Percentiles rank a stretch among this genome's conserved stretches.
phyloP scores from a whole-genome alignment of 2,797 vertebrate species.

The Novumbra hubbsi region DNA sequence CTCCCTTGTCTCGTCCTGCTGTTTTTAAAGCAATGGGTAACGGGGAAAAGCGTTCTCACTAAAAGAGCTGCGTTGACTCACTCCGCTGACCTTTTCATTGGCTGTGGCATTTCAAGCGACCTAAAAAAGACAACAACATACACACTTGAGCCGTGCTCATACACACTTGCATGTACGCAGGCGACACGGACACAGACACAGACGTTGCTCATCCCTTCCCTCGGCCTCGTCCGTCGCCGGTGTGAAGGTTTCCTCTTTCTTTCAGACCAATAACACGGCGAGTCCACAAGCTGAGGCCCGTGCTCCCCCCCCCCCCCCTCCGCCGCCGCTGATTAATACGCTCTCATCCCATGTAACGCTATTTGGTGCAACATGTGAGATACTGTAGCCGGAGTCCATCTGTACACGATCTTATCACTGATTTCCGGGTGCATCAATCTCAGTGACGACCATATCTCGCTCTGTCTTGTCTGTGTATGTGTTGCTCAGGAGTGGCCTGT shows the following conservation, averaged over 20 bases:
- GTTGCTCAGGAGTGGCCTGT: constrained; percentile 92
- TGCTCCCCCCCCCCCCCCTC: too few relatives aligned
- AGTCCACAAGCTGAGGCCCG: constrained; percentile 1
- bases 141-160: not conserved
- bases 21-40: not conserved
- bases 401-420: not conserved
- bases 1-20: not conserved
- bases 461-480: constrained; percentile 4
- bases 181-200: constrained; percentile 8
- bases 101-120: constrained; percentile 27
- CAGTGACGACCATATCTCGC: not conserved
- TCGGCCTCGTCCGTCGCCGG: constrained; percentile 19
- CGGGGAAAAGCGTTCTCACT: not conserved
- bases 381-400: not conserved
- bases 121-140: not conserved
- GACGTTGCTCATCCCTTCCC: constrained; percentile 30
- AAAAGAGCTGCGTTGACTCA: constrained; percentile 71
- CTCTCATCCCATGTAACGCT: not conserved
- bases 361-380: not conserved
- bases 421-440: not conserved
- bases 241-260: constrained; percentile 10
- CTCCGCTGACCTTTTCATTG: constrained; percentile 64
- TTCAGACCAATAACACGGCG: not conserved
- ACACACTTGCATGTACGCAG: not conserved
- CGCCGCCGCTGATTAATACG: not conserved